Evolutionary conservation across 1,140 invertebrate species (phyloP).

Genomic region (Drosophila quadrilineata): DNA sequence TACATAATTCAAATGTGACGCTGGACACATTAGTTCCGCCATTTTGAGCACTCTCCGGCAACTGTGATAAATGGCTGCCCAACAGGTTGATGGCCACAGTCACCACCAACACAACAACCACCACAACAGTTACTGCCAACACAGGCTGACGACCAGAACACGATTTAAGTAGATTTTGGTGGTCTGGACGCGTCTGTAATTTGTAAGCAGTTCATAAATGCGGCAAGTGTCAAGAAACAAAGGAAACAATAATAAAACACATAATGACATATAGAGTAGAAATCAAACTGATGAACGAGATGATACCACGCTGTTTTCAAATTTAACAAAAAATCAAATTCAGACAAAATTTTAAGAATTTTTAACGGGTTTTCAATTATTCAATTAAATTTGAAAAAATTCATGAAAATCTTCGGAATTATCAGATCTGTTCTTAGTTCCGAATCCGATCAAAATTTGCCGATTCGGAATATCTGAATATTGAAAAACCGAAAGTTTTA

Average conservation of each 20-base stretch:
- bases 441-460: too few relatives aligned
- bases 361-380: too few relatives aligned
- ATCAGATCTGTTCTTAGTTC: too few relatives aligned
- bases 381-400: too few relatives aligned
- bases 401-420: too few relatives aligned
- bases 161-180: conserved; percentile 48
- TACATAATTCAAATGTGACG: conserved; percentile 71
- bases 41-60: conserved; percentile 51
- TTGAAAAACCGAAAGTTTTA: too few relatives aligned
- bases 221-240: conserved; percentile 20
- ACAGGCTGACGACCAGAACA: too few relatives aligned
- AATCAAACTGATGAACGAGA: neutral
- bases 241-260: neutral
- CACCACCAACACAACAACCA: neutral
- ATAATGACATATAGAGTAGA: too few relatives aligned
- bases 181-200: conserved; percentile 15
- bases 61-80: conserved; percentile 51
- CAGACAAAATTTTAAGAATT: too few relatives aligned
- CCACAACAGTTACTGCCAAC: too few relatives aligned
- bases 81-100: conserved; percentile 55
- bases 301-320: neutral
- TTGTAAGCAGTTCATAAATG: conserved; percentile 58
- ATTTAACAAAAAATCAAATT: neutral
- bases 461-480: too few relatives aligned
- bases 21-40: conserved; percentile 71